Evolutionary conservation across 2,888 invertebrate species (phyloP), one percentile per base, ranked within the genome.

Genomic region (Colostygia pectinataria): DNA sequence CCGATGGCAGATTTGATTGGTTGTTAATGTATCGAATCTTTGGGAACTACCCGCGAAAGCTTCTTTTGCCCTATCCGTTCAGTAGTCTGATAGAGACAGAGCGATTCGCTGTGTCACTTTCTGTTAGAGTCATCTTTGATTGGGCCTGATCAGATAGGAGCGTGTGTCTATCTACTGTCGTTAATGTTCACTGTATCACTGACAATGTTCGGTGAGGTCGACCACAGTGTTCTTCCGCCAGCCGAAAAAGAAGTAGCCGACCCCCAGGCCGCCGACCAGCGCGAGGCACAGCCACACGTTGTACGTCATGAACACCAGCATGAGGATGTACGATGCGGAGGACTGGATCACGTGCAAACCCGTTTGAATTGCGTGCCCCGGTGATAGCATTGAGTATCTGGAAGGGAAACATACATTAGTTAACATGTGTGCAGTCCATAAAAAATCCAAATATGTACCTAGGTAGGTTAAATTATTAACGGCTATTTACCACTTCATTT

Each of bases 291-390:
- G 92, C 96, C 97, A 98, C 27, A 96, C 94, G 80, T 98, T 98
- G 92, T 97, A 98, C 0, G 98, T 98, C 98, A 98, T 98, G 89
- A 98, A 98, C 66, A 98, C 95, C 85, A 98, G 85, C 98, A 98
- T 98, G 23, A 98, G 93, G 68, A 97, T 92, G 88, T 98, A 98
- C 46, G 97, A 97, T 44, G 97, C 87, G 7, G 96, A 93, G 61
- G 98, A 95, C 83, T 98, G 98, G 2, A 98, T 69, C 63, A 98
- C 92, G 84, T 98, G 98, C 6, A 98, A 92, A 34, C 94, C 74
- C 8, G 98, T 98, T 83, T 98, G 98, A 59, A 95, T 91, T 43
- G 93, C 84, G 85, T 98, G 98, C 73, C 94, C 94, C 63, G 91
- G 75, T 36, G 96, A 97, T 55, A 95, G 80, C 94, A 97, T 97